A percentile compares a stretch with the other conserved stretches of the same genome.
Conservation (phyloP, 53 echinoderm and acorn worm species). For the Actinopyga echinites region DNA sequence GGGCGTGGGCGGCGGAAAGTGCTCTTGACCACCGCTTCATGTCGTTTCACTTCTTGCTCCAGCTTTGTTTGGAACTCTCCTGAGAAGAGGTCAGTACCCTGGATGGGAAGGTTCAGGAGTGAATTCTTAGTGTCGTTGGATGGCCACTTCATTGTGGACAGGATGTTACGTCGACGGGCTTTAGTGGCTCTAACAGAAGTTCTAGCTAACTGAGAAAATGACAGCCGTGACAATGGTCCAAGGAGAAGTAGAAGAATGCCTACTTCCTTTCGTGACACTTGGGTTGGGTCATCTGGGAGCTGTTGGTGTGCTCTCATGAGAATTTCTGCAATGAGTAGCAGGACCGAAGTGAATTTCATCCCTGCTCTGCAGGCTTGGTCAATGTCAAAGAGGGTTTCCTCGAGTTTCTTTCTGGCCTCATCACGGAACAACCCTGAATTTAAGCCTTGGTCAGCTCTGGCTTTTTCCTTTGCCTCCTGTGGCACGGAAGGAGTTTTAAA, state of each 20-base stretch:
- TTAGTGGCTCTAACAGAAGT: no score
- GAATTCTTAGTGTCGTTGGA: no score
- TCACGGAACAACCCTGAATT: not conserved
- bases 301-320: not conserved
- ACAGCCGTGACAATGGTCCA: not conserved
- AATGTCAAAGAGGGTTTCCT: not conserved
- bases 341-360: not conserved
- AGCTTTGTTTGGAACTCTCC: no score
- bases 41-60: no score
- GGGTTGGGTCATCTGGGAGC: not conserved
- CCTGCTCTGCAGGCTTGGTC: not conserved
- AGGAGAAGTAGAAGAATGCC: not conserved
- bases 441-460: not conserved
- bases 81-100: no score
- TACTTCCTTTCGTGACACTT: not conserved
- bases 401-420: not conserved
- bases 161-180: no score
- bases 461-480: not conserved
- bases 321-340: not conserved
- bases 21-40: no score
- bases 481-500: not conserved
- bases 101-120: no score
- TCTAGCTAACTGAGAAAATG: no score
- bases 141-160: no score
- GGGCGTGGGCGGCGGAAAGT: not conserved